A percentile compares a stretch with the other conserved stretches of the same genome.
These are phyloP conservation scores for Panthera tigris DNA, from an alignment of 2,113 vertebrate species.

Conservation along the genomic window DNA sequence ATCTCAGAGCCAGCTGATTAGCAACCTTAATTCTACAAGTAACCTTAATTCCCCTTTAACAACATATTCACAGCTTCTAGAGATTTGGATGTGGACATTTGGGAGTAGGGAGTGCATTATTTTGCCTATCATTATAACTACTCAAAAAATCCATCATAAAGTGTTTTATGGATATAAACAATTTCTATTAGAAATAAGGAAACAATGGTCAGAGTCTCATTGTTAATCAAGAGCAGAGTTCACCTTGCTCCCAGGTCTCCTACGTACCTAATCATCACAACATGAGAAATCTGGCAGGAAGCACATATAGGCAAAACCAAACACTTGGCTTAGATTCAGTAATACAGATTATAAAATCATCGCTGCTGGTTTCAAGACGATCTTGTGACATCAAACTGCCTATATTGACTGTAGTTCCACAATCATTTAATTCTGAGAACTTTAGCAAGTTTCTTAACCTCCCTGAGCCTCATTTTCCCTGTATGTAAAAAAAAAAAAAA, in stretches of 20 bases:
- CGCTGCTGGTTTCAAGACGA: background rate
- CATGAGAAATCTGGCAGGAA: background rate
- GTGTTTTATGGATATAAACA: background rate
- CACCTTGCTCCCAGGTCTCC: background rate
- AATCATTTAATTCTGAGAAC: background rate
- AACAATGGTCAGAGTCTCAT: background rate
- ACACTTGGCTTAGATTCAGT: background rate
- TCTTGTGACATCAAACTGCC: background rate
- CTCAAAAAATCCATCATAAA: background rate
- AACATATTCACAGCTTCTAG: background rate
- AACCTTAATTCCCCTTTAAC: background rate
- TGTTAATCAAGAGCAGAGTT: background rate
- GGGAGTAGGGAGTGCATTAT: background rate
- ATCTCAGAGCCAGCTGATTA: background rate
- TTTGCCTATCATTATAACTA: background rate
- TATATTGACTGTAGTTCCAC: background rate
- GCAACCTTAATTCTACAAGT: background rate
- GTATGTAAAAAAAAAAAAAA: background rate
- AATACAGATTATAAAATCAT: background rate
- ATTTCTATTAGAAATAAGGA: background rate
- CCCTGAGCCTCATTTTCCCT: background rate
- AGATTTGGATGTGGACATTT: background rate
- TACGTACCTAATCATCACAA: background rate
- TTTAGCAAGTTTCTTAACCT: background rate
- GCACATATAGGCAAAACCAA: background rate